A percentile compares a stretch with the other conserved stretches of the same genome.
These are phyloP conservation scores for Latrodectus geometricus DNA, from an alignment of 1,140 invertebrate genomes.

Conservation along the genomic window DNA sequence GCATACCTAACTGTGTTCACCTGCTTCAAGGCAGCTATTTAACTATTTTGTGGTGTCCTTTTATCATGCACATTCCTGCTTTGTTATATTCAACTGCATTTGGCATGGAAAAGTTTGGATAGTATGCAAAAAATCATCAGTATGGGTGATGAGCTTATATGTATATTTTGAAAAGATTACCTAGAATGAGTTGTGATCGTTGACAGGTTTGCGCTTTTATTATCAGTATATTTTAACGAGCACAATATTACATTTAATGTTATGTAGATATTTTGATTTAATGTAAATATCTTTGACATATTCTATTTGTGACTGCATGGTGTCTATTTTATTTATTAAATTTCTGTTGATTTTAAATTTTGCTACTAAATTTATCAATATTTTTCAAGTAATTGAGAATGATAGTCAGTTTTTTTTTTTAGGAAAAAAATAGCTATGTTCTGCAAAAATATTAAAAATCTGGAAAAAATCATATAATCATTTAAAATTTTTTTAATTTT, in stretches of 20 bases:
- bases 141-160: background rate
- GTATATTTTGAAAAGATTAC: background rate
- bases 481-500: no score
- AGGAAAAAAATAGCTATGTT: no score
- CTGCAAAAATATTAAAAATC: no score
- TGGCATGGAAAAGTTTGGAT: no score
- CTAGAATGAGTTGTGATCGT: background rate
- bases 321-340: no score
- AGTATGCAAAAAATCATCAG: background rate
- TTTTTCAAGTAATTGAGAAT: no score
- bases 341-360: no score
- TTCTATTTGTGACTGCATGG: no score
- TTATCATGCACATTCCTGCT: background rate
- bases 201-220: background rate
- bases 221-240: background rate
- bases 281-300: background rate
- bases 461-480: no score
- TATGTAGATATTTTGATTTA: background rate
- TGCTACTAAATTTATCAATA: no score
- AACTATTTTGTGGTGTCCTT: conserved; percentile 25
- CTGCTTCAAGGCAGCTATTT: conserved; percentile 52
- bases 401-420: no score
- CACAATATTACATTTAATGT: background rate
- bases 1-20: conserved; percentile 57
- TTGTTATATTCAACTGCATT: background rate